Evolutionary conservation across 1,140 invertebrate species (phyloP), one percentile per base, ranked within the genome.

Genomic region (Drosophila nigromelanica): DNA sequence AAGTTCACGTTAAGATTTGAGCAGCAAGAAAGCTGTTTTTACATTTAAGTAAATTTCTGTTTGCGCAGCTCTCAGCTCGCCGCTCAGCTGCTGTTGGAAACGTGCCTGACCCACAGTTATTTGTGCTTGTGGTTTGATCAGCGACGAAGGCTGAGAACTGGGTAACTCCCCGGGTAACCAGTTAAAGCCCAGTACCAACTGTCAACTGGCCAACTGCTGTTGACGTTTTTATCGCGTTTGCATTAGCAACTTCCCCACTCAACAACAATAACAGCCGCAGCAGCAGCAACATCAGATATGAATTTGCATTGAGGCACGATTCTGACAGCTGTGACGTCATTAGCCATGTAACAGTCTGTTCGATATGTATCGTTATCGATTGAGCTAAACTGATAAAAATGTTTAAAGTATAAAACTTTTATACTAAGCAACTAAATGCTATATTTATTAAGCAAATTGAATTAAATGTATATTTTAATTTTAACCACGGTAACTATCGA

Each of bases 261-360:
- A 18, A 5, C 30, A 45, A 24, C 4, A 10, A 35, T 18, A 40
- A 40, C 21, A 37, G 11, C 18, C 21, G 50, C 18, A 18, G 18
- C 51, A 24, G 50, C 21, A 37, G 11, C 18, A 35, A 40, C n/a
- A n/a, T n/a, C 51, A 24, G 50, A 15, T 59, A 39, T 52, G 27
- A 54, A 60, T 73, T 73, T 68, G 70, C 70, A 73, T 67, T 60
- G 40, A 7, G 40, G 54, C 69, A 72, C 69, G 69, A 72, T 35
- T 66, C 30, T 11, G 35, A 5, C 6, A 7, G 39, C 1, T 47
- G 47, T 67, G 70, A 73, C 70, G 70, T 73, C 70, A 73, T 10
- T 3, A 8, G 10, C 14, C 55, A 45, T 45, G 47, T 43, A 10
- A 45, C 37, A 51, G 12, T 15, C 63, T 6, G 27, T 12, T 51